These are phyloP conservation scores for Aquatica leii DNA, from an alignment of 2,888 invertebrate species.

Conservation along the genomic window DNA sequence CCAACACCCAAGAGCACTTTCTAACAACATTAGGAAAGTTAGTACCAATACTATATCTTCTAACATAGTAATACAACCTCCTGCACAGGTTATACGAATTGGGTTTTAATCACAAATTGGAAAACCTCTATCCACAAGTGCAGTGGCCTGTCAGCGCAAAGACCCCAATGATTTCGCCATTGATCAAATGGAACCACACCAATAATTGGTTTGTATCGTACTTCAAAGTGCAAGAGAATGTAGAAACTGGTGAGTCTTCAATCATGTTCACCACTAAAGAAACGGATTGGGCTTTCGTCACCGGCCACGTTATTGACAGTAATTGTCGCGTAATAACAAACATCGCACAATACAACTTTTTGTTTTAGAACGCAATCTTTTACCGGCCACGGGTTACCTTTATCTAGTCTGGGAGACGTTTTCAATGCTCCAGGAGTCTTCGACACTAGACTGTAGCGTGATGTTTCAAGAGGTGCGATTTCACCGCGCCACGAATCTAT, in stretches of 20 bases:
- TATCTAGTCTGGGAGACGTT: conserved; percentile 65
- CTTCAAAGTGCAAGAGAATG: conserved; percentile 72
- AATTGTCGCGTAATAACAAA: conserved; percentile 44
- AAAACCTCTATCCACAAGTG: conserved; percentile 78
- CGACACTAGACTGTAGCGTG: conserved; percentile 62
- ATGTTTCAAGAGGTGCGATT: conserved; percentile 68
- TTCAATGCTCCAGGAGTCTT: conserved; percentile 56
- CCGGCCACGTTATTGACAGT: conserved; percentile 88
- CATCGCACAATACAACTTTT: background rate
- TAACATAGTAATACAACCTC: no score
- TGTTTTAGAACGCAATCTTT: conserved; percentile 52
- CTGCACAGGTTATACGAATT: conserved; percentile 79
- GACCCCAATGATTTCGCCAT: conserved; percentile 84
- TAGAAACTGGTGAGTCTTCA: conserved; percentile 71
- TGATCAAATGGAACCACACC: conserved; percentile 89
- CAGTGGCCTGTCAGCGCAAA: conserved; percentile 84
- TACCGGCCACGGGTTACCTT: conserved; percentile 70
- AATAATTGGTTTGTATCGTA: conserved; percentile 74
- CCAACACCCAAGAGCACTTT: no score
- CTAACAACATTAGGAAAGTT: no score
- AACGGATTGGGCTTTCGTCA: conserved; percentile 75
- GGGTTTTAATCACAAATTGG: conserved; percentile 78
- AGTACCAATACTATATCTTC: no score
- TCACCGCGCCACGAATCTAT: conserved; percentile 66
- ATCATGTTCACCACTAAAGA: conserved; percentile 69